Evolutionary conservation across 2,888 invertebrate genomes (phyloP).

Genomic region (Melieria omissa): DNA sequence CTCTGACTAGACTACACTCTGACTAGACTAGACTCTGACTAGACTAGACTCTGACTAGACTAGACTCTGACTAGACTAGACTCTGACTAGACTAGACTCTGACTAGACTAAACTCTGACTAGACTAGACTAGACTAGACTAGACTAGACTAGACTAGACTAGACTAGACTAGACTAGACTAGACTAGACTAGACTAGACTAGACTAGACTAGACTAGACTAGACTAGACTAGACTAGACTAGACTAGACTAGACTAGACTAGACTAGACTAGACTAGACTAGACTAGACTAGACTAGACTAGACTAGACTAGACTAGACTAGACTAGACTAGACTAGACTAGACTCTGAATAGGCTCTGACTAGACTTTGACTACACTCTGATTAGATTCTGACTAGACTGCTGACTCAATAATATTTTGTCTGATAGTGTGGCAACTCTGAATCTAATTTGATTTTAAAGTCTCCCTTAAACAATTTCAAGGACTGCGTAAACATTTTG

Average conservation of each 20-base stretch:
- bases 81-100: background rate
- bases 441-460: too few relatives aligned
- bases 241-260: background rate
- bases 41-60: constrained; percentile 2
- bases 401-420: too few relatives aligned
- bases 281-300: constrained; percentile 7
- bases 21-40: constrained; percentile 2
- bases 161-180: constrained; percentile 8
- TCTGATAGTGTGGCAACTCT: too few relatives aligned
- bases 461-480: too few relatives aligned
- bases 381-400: too few relatives aligned
- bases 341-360: too few relatives aligned
- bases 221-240: too few relatives aligned
- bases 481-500: too few relatives aligned
- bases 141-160: constrained; percentile 8
- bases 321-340: background rate
- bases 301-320: constrained; percentile 8
- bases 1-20: too few relatives aligned
- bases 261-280: constrained; percentile 5
- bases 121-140: constrained; percentile 8
- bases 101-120: background rate
- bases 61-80: constrained; percentile 3
- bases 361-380: too few relatives aligned
- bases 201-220: too few relatives aligned
- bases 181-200: background rate